Evolutionary conservation across 2,888 invertebrate genomes (phyloP), one percentile per base, ranked within the genome.

Genomic region (Pteria penguin): DNA sequence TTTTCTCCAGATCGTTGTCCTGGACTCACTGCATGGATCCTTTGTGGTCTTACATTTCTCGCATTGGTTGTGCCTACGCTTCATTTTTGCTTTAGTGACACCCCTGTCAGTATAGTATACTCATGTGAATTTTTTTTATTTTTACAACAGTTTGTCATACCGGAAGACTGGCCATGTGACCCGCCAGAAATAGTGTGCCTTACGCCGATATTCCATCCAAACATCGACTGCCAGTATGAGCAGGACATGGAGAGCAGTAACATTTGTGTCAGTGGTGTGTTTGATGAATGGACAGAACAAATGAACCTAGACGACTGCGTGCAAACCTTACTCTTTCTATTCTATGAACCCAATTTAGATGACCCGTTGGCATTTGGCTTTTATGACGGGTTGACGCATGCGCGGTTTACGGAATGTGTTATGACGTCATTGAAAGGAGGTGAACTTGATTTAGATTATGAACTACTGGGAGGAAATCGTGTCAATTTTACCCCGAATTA

Each of bases 101-200:
- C n/a, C n/a, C n/a, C n/a, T n/a, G n/a, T n/a, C n/a, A n/a, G n/a
- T n/a, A n/a, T n/a, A n/a, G n/a, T n/a, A n/a, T n/a, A n/a, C n/a
- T n/a, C n/a, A n/a, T n/a, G n/a, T n/a, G n/a, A n/a, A n/a, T n/a
- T n/a, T n/a, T 45, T 18, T 45, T 45, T 45, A 97, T 93, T 94
- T 95, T 89, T 98, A 97, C 94, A 97, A 96, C 93, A 98, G 97
- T 94, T 96, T 94, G 96, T 98, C 90, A 29, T 2, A 24, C 96
- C 96, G 88, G 96, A 97, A 88, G 97, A 96, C 93, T 98, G 98
- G 93, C 98, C 98, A 54, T 97, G 97, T 89, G 97, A 97, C 92
- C 97, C 97, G 62, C 98, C 98, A 36, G 97, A 97, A 93, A 98
- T 98, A 45, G 97, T 97, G 93, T 98, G 98, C 93, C 96, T 97